These are phyloP conservation scores for Beroe forskalii DNA, from an alignment of 37 sponge, comb jelly and placozoan genomes.

Conservation along the genomic window DNA sequence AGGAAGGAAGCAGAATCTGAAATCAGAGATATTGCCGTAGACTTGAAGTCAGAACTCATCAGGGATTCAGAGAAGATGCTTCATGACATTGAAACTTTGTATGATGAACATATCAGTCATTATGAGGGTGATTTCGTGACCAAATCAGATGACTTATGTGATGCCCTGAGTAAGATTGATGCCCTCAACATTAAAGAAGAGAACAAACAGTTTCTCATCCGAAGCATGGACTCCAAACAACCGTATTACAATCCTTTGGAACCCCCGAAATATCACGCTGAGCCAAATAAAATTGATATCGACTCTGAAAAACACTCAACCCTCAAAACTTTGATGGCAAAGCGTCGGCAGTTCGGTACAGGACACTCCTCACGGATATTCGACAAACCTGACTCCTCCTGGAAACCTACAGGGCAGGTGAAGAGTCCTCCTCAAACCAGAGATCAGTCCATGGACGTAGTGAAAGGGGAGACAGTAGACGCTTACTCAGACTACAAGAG, in stretches of 20 bases:
- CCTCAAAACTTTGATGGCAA: constrained; percentile 17
- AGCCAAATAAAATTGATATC: constrained; percentile 10
- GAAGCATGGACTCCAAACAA: background rate
- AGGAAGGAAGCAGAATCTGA: background rate
- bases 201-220: constrained; percentile 49
- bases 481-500: background rate
- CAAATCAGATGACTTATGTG: constrained; percentile 5
- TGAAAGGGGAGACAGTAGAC: constrained; percentile 47
- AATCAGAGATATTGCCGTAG: constrained; percentile 5
- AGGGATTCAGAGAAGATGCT: constrained; percentile 7
- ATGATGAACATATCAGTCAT: background rate
- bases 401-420: constrained; percentile 26
- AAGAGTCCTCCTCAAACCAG: background rate
- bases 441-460: background rate
- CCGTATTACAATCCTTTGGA: constrained; percentile 24
- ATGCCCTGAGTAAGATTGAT: constrained; percentile 49
- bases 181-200: constrained; percentile 55
- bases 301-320: constrained; percentile 42
- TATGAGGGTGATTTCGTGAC: background rate
- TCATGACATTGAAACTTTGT: background rate
- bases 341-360: background rate
- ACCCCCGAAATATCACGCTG: background rate
- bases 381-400: background rate
- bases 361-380: background rate
- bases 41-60: background rate